Base-by-base conservation (phyloP, 1,140 invertebrate genomes). In the Trialeurodes vaporariorum region DNA sequence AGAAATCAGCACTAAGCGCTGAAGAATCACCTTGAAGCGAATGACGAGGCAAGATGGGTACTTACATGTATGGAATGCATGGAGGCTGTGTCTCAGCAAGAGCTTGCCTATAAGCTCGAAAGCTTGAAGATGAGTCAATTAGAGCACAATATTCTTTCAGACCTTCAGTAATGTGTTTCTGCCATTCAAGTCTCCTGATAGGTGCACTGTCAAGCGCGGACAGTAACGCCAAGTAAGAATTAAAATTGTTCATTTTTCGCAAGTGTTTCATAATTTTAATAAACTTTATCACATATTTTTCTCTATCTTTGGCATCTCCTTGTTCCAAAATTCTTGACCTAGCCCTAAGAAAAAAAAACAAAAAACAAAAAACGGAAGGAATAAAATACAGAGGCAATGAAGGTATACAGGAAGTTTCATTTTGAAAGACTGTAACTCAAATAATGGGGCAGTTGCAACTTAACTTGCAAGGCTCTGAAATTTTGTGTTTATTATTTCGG, bases 221-320 rank as follows among this genome's bases (percentile, higher is more conserved):
- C 26, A 99, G 80, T 68, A 99, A 82, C 2, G 96, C 96, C 70
- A 99, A 81, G 81, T 98, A 98, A 58, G 95, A 98, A 81, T 99
- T 98, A 77, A 98, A 99, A 80, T 99, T 99, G 78, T 96, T 97
- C 76, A 98, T 89, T 78, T 97, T 97, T 68, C 96, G 83, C 68
- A 99, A 80, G 75, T 94, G 89, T 80, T 97, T 96, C 95, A 98
- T 98, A 62, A 99, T 96, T 80, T 98, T 98, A 49, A 99, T 92
- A 76, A 98, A 97, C 77, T 98, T 98, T 68, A 91, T 87, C 58
- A 98, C 91, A 77, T 94, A 95, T 77, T 91, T 92, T 79, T 99
- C 96, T n/a, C 96, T 84, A 71, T 97, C 94, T 75, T 93, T 93
- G 12, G 92, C 89, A 70, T 95, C 92, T 70, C 89, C 84, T 69